Conservation (phyloP, 2,113 vertebrate species). For the Phasianus colchicus region DNA sequence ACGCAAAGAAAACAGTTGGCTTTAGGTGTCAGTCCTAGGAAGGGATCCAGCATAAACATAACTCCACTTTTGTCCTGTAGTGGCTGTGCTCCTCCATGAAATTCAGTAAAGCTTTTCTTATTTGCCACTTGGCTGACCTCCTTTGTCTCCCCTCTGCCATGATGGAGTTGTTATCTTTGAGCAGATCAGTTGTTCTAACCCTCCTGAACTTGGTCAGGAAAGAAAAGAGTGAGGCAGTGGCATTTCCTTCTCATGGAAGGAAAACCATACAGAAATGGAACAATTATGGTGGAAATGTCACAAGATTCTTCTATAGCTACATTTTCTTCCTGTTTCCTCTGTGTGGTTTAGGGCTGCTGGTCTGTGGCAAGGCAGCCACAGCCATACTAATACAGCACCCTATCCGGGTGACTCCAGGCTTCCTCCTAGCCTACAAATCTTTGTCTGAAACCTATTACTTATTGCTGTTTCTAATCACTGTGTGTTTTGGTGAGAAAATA, state of each 20-base stretch:
- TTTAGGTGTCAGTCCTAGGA: background rate
- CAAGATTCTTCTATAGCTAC: background rate
- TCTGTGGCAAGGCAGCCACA: background rate
- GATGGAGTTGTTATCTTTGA: background rate
- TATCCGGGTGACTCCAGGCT: background rate
- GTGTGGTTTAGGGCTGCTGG: background rate
- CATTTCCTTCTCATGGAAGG: conserved; percentile 23
- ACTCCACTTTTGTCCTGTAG: background rate
- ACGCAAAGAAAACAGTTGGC: background rate
- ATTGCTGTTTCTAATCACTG: background rate
- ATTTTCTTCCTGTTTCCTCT: background rate
- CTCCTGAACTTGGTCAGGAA: background rate
- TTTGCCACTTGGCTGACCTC: background rate
- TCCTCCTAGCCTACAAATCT: background rate
- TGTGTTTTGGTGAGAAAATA: background rate
- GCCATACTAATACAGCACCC: background rate
- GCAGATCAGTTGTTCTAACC: background rate
- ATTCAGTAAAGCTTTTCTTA: background rate
- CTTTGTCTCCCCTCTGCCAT: background rate
- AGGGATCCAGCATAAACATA: background rate
- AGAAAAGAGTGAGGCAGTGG: background rate
- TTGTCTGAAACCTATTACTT: background rate
- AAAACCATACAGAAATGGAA: conserved; percentile 27
- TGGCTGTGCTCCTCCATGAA: background rate
- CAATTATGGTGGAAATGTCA: background rate